These are phyloP conservation scores for Eupithecia dodoneata DNA, from an alignment of 2,888 invertebrate species.

Conservation along the genomic window DNA sequence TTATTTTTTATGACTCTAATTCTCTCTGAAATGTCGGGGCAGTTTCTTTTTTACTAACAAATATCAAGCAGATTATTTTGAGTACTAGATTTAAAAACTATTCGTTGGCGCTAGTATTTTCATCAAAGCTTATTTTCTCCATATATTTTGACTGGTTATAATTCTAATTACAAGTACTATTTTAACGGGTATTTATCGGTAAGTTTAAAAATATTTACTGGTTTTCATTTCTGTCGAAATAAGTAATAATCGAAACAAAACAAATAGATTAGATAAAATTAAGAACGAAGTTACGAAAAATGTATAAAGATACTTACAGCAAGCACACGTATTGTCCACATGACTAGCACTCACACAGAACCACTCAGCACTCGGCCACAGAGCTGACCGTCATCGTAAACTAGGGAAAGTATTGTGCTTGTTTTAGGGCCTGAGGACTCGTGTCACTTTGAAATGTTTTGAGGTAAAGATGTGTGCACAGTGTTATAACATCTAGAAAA, in stretches of 20 bases:
- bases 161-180: too few relatives aligned
- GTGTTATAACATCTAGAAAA: neutral
- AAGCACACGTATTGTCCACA: constrained; percentile 34
- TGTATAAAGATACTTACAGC: constrained; percentile 28
- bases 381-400: constrained; percentile 30
- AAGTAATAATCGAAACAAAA: neutral
- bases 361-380: constrained; percentile 25
- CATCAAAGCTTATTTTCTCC: too few relatives aligned
- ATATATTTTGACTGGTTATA: too few relatives aligned
- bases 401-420: constrained; percentile 37
- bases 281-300: neutral
- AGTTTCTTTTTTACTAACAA: too few relatives aligned
- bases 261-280: neutral
- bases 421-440: constrained; percentile 26
- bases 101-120: too few relatives aligned
- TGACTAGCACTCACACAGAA: constrained; percentile 22
- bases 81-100: too few relatives aligned
- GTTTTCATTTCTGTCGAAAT: neutral
- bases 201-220: too few relatives aligned
- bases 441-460: constrained; percentile 16
- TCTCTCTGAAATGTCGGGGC: too few relatives aligned
- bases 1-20: too few relatives aligned
- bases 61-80: too few relatives aligned
- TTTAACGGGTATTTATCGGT: too few relatives aligned
- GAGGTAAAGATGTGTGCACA: constrained; percentile 15